phyloP scores from a whole-genome alignment of 92 coral and sea anemone genomes.

The Phenganax subtilis region DNA sequence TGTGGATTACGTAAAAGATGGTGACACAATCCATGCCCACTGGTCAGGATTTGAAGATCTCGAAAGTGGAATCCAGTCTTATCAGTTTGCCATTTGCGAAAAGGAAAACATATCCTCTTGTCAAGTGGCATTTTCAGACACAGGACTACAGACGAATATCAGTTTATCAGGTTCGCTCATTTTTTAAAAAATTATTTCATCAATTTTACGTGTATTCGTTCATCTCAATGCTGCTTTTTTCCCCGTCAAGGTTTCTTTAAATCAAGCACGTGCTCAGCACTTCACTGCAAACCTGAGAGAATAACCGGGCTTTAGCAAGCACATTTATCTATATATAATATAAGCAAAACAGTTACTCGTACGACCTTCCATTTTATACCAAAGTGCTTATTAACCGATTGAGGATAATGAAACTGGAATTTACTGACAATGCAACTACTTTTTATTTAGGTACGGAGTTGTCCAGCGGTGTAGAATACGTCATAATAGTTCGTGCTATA shows the following conservation, averaged over 20 bases:
- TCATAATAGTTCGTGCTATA: constrained; percentile 59
- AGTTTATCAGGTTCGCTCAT: constrained; percentile 51
- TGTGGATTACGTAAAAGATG: constrained; percentile 49
- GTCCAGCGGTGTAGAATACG: constrained; percentile 63
- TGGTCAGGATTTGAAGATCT: constrained; percentile 61
- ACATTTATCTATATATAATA: too few relatives aligned
- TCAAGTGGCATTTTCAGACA: constrained; percentile 48
- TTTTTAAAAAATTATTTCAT: constrained; percentile 42
- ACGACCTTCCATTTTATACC: too few relatives aligned
- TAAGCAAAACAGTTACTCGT: too few relatives aligned
- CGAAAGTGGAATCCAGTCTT: constrained; percentile 61
- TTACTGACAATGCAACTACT: neutral
- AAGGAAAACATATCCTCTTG: constrained; percentile 41
- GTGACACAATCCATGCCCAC: constrained; percentile 48
- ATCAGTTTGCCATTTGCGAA: constrained; percentile 70
- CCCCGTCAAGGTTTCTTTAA: too few relatives aligned
- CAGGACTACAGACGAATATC: constrained; percentile 46
- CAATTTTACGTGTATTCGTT: neutral
- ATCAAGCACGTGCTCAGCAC: too few relatives aligned
- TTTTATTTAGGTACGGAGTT: constrained; percentile 60
- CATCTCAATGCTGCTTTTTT: too few relatives aligned
- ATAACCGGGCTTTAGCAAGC: too few relatives aligned
- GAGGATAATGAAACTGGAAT: too few relatives aligned
- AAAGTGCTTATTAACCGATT: too few relatives aligned
- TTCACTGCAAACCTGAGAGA: too few relatives aligned